Evolutionary conservation across 2,797 vertebrate species (phyloP), one percentile per base, ranked within the genome.

Genomic region (Varecia variegata): DNA sequence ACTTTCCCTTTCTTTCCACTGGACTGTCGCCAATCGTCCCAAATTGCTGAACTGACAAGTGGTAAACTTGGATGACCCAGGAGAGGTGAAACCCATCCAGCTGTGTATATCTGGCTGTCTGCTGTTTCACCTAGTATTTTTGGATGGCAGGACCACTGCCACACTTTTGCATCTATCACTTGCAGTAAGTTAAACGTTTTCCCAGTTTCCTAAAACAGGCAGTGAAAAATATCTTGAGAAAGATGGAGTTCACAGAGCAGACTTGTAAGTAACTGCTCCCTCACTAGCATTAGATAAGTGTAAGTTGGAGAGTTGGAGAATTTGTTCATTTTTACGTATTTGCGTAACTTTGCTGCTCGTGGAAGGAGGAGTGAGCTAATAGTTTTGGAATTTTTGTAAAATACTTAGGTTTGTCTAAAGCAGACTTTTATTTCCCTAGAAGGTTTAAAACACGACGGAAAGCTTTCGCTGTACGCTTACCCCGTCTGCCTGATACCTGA

Each of bases 121-220:
- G 74, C 76, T 91, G 32, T 89, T 91, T 89, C 96, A 77, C 35
- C 60, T 83, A 97, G 94, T 82, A 58, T n/a, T 96, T 97, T 96
- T 97, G 98, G 96, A 90, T 77, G 93, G 88, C 30, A 20, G 67
- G 94, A 45, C 17, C 0, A 84, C 88, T 43, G 92, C 94, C 96
- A 96, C 88, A 95, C 89, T 95, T 95, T 84, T 12, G 83, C 35
- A 95, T 30, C 95, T 93, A 85, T 86, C 5, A 0, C 80, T 91
- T 70, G 27, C 0, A 96, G 84, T 92, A 73, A 94, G 87, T 92
- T 92, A 94, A 97, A 80, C 0, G 3, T 50, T 95, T 93, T 92
- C 56, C 95, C 92, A 90, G 94, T n/a, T 88, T 92, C 58, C 93
- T 94, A 93, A 97, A 92, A 71, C 50, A 60, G 50, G 7, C 50